A percentile compares a stretch with the other conserved stretches of the same genome.
Conservation (phyloP, 2,113 vertebrate genomes). For the Trematomus loennbergii region DNA sequence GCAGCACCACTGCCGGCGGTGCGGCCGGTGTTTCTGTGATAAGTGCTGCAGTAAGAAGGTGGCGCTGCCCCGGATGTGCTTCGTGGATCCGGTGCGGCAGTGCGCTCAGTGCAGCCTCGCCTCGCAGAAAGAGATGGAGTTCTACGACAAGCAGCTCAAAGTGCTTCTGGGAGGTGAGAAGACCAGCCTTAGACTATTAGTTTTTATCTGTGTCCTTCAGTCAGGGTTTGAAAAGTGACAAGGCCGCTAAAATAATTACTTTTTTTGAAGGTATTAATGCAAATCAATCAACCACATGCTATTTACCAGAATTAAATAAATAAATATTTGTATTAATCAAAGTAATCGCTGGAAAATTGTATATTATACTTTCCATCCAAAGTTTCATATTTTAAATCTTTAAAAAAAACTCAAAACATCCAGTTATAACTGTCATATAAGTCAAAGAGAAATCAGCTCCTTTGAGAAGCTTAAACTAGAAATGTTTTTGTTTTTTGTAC, state of each 20-base stretch:
- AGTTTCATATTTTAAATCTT: no score
- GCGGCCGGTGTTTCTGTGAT: conserved; percentile 97
- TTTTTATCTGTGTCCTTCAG: background rate
- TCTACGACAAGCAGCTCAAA: conserved; percentile 95
- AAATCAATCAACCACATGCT: no score
- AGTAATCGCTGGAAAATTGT: no score
- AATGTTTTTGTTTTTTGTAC: no score
- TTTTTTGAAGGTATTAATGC: no score
- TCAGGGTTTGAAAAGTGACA: background rate
- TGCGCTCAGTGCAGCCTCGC: conserved; percentile 89
- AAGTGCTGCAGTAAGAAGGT: conserved; percentile 98
- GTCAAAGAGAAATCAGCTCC: background rate
- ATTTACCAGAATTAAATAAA: no score
- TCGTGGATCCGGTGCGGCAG: conserved; percentile 97
- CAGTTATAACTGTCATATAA: background rate
- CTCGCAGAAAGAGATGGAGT: conserved; percentile 92
- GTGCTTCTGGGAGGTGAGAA: conserved; percentile 91
- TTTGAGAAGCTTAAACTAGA: no score
- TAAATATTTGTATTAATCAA: no score
- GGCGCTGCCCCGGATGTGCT: conserved; percentile 95
- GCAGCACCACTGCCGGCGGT: conserved; percentile 97
- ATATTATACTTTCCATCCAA: no score
- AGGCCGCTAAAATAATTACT: no score
- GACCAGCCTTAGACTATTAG: background rate
- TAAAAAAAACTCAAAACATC: background rate